These are phyloP conservation scores for Panzeria rudis DNA, from an alignment of 2,888 invertebrate genomes.

Conservation along the genomic window DNA sequence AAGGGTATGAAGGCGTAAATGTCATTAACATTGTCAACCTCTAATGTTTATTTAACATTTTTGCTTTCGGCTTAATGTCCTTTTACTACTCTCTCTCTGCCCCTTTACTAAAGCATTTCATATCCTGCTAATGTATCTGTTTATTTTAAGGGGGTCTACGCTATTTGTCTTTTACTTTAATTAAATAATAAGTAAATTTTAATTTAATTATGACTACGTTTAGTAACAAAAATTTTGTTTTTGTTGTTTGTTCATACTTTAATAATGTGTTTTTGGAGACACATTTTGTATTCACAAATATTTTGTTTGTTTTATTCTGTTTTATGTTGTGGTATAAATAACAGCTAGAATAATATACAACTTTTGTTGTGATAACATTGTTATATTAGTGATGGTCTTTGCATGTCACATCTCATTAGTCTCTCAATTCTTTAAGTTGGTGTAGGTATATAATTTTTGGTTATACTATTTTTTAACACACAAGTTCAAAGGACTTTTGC, in stretches of 20 bases:
- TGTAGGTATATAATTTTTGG: constrained; percentile 52
- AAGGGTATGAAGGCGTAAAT: constrained; percentile 61
- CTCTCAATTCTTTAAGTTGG: not conserved
- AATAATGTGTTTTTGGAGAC: constrained; percentile 33
- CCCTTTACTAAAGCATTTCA: not conserved
- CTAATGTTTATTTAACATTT: constrained; percentile 49
- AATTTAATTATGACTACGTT: constrained; percentile 69
- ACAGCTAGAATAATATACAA: not conserved
- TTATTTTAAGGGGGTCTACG: not conserved
- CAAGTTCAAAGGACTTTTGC: constrained; percentile 34
- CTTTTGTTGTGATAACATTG: not conserved
- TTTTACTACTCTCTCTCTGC: constrained; percentile 3
- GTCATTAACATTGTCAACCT: constrained; percentile 62
- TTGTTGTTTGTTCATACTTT: not conserved
- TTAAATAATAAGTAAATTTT: constrained; percentile 68
- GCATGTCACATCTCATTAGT: constrained; percentile 70
- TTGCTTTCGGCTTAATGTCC: constrained; percentile 35
- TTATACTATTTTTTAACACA: constrained; percentile 32
- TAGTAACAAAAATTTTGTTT: constrained; percentile 14
- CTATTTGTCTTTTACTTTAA: constrained; percentile 7
- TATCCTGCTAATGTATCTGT: constrained; percentile 21
- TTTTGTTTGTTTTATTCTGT: constrained; percentile 6
- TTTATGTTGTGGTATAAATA: constrained; percentile 5
- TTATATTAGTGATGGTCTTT: constrained; percentile 28
- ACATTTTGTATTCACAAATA: not conserved